Percentiles rank a stretch among this genome's conserved stretches.
Evolutionary conservation across 2,888 invertebrate genomes (phyloP).

Genomic region (Heliconius aoede): DNA sequence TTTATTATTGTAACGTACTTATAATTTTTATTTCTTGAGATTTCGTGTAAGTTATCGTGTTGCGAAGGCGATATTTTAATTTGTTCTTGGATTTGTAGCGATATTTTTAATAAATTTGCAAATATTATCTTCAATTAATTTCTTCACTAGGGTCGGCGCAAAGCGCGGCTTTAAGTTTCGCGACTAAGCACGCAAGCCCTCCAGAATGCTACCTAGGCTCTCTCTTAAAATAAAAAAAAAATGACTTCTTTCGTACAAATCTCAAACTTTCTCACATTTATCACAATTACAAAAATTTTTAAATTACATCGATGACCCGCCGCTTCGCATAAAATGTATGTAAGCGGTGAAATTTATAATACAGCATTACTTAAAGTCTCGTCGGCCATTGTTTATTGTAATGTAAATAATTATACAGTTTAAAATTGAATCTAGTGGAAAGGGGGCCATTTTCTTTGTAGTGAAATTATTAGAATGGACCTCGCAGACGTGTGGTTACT

Average conservation of each 20-base stretch:
- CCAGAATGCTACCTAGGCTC: no score
- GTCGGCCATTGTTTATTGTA: conserved; percentile 43
- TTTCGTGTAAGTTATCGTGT: no score
- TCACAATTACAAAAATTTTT: conserved; percentile 31
- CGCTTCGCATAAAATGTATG: conserved; percentile 8
- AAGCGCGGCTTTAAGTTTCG: no score
- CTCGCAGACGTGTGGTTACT: conserved; percentile 31
- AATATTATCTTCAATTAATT: no score
- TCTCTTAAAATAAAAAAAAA: no score
- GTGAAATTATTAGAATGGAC: conserved; percentile 39
- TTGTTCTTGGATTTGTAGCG: background rate
- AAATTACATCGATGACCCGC: conserved; percentile 33
- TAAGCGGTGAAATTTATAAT: conserved; percentile 38
- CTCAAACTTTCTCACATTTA: conserved; percentile 22
- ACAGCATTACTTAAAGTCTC: conserved; percentile 34
- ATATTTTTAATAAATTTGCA: background rate
- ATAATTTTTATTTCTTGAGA: background rate
- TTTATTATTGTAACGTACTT: background rate
- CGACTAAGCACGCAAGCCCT: no score
- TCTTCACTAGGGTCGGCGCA: no score
- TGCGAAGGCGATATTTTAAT: no score
- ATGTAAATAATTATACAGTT: conserved; percentile 45
- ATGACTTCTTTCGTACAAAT: conserved; percentile 4
- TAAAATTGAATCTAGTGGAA: conserved; percentile 48
- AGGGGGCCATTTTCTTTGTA: conserved; percentile 41